Evolutionary conservation across 2,113 vertebrate genomes (phyloP).

Genomic region (Catharus fuscescens): DNA sequence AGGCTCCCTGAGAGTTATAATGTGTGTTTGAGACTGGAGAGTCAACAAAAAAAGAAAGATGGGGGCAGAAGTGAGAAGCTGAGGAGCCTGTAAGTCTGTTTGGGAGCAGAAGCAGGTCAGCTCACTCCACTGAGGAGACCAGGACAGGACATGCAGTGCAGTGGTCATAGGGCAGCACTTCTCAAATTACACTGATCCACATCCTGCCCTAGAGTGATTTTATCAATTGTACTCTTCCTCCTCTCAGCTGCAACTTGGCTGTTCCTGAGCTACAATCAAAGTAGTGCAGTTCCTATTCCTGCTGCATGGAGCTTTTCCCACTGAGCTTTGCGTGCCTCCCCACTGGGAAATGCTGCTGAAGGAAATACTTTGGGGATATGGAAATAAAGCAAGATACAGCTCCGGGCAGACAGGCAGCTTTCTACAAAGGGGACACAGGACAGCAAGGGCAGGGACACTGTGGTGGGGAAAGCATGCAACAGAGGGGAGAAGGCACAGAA

Average conservation of each 20-base stretch:
- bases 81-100: neutral
- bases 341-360: neutral
- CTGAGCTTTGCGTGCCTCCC: neutral
- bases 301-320: neutral
- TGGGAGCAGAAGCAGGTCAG: neutral
- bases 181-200: neutral
- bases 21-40: neutral
- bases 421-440: neutral
- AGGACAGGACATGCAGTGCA: neutral
- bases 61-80: neutral
- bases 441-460: neutral
- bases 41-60: neutral
- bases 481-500: neutral
- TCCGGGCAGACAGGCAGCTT: neutral
- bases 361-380: neutral
- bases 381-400: neutral
- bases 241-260: neutral
- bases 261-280: neutral
- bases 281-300: neutral
- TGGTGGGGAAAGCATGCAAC: neutral
- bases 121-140: neutral
- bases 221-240: neutral
- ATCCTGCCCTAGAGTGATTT: conserved; percentile 11
- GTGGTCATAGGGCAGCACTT: neutral
- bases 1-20: neutral